These are phyloP conservation scores for Pampus argenteus DNA, from an alignment of 2,797 vertebrate species.

Conservation along the genomic window DNA sequence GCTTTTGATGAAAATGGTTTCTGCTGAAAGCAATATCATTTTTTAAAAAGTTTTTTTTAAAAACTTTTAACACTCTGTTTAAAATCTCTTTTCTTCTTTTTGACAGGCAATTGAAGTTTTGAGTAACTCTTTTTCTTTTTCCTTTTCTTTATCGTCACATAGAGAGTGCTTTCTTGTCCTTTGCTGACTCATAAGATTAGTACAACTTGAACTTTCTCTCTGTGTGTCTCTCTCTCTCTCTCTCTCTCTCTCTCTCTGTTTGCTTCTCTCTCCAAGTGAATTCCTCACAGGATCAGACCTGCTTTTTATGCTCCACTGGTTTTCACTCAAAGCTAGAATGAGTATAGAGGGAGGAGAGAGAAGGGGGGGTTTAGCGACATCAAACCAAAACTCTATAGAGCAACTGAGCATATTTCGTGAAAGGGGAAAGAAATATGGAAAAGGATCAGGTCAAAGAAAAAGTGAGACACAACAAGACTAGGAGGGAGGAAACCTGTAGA, in stretches of 20 bases:
- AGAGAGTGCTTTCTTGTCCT: conserved; percentile 36
- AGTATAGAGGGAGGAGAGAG: conserved; percentile 33
- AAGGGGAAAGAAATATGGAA: conserved; percentile 29
- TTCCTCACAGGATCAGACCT: conserved; percentile 89
- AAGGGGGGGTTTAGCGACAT: conserved; percentile 45
- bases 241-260: conserved; percentile 19
- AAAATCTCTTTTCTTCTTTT: conserved; percentile 19
- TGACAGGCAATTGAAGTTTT: conserved; percentile 40
- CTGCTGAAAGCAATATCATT: conserved; percentile 29
- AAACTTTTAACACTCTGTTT: conserved; percentile 25
- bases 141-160: conserved; percentile 22
- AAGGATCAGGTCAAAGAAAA: conserved; percentile 30
- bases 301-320: conserved; percentile 82
- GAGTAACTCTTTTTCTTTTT: conserved; percentile 21
- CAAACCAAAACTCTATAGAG: conserved; percentile 43
- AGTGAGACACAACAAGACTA: conserved; percentile 37
- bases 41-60: conserved; percentile 40
- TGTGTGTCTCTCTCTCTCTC: conserved; percentile 31
- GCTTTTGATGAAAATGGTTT: conserved; percentile 41
- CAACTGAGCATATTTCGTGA: conserved; percentile 35
- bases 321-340: conserved; percentile 71
- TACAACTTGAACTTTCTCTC: conserved; percentile 55
- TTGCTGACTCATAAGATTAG: conserved; percentile 58
- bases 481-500: conserved; percentile 17
- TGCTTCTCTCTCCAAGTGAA: conserved; percentile 64